Evolutionary conservation across 2,888 invertebrate species (phyloP).

Genomic region (Habrosyne pyritoides): DNA sequence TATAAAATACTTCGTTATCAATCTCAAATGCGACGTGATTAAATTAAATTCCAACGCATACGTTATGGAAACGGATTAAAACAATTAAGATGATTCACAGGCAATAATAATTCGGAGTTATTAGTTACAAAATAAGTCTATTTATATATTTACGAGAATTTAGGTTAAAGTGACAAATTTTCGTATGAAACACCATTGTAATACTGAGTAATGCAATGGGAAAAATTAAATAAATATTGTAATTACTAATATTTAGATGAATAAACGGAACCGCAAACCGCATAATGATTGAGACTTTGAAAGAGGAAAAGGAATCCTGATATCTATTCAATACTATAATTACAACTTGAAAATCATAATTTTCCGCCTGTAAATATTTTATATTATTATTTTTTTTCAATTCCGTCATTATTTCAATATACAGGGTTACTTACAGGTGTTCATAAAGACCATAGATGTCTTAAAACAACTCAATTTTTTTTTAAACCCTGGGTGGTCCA

Average conservation of each 20-base stretch:
- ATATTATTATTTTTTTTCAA: too few species aligned
- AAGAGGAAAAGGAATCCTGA: slow-evolving; percentile 1
- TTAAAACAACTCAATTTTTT: too few species aligned
- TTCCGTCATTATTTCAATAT: too few species aligned
- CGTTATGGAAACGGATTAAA: slow-evolving; percentile 18
- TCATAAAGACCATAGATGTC: too few species aligned
- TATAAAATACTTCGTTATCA: slow-evolving; percentile 20
- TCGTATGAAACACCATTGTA: background rate
- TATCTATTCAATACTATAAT: background rate
- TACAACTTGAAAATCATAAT: background rate
- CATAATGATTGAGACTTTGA: background rate
- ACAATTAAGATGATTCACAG: slow-evolving; percentile 21
- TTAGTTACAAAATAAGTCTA: background rate
- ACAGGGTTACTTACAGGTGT: too few species aligned
- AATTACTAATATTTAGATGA: slow-evolving; percentile 31
- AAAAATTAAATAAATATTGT: slow-evolving; percentile 15
- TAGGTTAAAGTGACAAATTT: background rate
- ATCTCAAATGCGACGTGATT: slow-evolving; percentile 50
- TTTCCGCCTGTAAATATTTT: background rate
- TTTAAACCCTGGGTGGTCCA: too few species aligned
- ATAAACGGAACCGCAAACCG: slow-evolving; percentile 35
- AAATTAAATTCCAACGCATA: slow-evolving; percentile 39
- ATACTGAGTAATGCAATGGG: background rate
- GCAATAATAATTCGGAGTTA: slow-evolving; percentile 17
- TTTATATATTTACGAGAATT: background rate